A percentile compares a stretch with the other conserved stretches of the same genome.
These are phyloP conservation scores for Sphaeramia orbicularis DNA, from an alignment of 2,797 vertebrate genomes.

Conservation along the genomic window DNA sequence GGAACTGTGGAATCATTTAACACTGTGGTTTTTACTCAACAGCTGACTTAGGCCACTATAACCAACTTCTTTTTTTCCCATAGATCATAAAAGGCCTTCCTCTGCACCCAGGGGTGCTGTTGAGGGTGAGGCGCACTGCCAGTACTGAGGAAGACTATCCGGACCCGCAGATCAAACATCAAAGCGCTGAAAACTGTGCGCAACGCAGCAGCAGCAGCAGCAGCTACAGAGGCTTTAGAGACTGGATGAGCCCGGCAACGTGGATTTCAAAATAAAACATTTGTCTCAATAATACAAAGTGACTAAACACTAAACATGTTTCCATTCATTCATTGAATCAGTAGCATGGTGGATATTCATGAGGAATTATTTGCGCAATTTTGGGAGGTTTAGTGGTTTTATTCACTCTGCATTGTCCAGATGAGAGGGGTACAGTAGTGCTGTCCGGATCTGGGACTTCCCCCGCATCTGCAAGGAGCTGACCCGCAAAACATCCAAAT, in stretches of 20 bases:
- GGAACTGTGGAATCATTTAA: background rate
- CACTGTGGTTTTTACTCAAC: slow-evolving; percentile 19
- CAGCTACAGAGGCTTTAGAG: slow-evolving; percentile 26
- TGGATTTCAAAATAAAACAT: slow-evolving; percentile 49
- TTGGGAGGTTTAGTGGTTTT: too few relatives aligned
- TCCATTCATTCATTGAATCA: too few relatives aligned
- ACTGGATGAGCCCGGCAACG: background rate
- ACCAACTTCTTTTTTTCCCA: slow-evolving; percentile 12
- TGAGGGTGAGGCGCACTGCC: slow-evolving; percentile 56
- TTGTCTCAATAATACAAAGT: background rate
- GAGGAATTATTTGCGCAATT: too few relatives aligned
- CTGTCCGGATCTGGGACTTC: slow-evolving; percentile 27
- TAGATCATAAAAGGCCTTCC: slow-evolving; percentile 35
- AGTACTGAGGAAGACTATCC: slow-evolving; percentile 55
- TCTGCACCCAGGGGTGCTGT: slow-evolving; percentile 45
- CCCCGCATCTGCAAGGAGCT: slow-evolving; percentile 24
- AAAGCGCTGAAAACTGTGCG: slow-evolving; percentile 57
- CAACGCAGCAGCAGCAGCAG: slow-evolving; percentile 31
- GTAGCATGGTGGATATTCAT: too few relatives aligned
- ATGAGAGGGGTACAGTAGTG: slow-evolving; percentile 6
- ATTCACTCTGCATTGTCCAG: slow-evolving; percentile 1
- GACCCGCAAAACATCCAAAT: slow-evolving; percentile 33
- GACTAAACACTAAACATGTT: too few relatives aligned
- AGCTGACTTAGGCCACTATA: slow-evolving; percentile 5
- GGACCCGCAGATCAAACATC: slow-evolving; percentile 71